These are phyloP conservation scores for Chrysotoxum bicinctum DNA, from an alignment of 2,888 invertebrate species.

Conservation along the genomic window DNA sequence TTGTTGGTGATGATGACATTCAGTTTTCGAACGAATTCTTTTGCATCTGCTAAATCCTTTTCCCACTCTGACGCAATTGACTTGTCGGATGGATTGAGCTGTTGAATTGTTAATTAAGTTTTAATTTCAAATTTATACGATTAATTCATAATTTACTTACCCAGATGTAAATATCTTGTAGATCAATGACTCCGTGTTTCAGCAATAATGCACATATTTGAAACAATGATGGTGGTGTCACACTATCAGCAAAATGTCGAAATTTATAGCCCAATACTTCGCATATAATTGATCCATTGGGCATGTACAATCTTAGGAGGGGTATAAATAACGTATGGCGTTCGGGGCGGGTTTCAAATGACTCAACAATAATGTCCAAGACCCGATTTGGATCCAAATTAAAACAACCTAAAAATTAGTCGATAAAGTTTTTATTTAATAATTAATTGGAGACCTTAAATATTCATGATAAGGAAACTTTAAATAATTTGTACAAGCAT, in stretches of 20 bases:
- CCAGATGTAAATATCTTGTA: conserved; percentile 96
- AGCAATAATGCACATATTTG: conserved; percentile 94
- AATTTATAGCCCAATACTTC: conserved; percentile 98
- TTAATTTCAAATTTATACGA: neutral
- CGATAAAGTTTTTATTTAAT: conserved; percentile 75
- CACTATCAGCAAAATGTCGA: conserved; percentile 85
- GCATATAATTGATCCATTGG: conserved; percentile 92
- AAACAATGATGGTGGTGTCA: conserved; percentile 92
- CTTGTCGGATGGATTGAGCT: conserved; percentile 93
- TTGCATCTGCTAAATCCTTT: conserved; percentile 90
- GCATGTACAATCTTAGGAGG: conserved; percentile 93
- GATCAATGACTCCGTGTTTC: conserved; percentile 91
- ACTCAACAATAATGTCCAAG: conserved; percentile 96
- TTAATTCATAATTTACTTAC: conserved; percentile 82
- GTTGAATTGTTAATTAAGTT: conserved; percentile 67
- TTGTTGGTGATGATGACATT: conserved; percentile 91
- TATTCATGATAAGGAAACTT: no score
- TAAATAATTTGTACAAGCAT: no score
- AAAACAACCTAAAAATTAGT: conserved; percentile 90
- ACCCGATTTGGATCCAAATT: conserved; percentile 99
- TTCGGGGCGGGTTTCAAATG: conserved; percentile 94
- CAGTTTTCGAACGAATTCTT: conserved; percentile 93
- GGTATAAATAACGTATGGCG: conserved; percentile 92
- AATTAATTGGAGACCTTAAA: neutral
- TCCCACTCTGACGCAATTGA: conserved; percentile 91